Evolutionary conservation across 2,113 vertebrate genomes (phyloP), one percentile per base, ranked within the genome.

Genomic region (Callopanchax toddi): DNA sequence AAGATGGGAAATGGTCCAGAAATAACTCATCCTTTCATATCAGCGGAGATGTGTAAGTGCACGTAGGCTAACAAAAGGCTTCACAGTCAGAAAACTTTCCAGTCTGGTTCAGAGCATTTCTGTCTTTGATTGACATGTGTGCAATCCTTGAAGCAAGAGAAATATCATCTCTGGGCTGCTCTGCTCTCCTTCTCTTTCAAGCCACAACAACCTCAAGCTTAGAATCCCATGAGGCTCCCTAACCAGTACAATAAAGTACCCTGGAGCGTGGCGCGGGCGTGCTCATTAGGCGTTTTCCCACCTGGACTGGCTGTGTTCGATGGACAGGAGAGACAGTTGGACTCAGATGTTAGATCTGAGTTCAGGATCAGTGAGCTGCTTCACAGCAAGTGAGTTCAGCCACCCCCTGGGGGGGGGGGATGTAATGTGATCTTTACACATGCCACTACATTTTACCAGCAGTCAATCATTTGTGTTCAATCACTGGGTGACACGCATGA

Each of bases 311-410:
- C 20, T 74, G 34, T 36, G 22, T 51, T 60, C 18, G 1, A 29
- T 52, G 20, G 66, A 69, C 44, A 34, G 40, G 44, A 67, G 73
- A 26, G 11, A 44, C 22, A 49, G 51, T 36, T 58, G 2, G 32
- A 70, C 39, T 52, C 46, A 11, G 40, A 58, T 69, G 62, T 65
- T 11, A 61, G 59, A 79, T 69, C 52, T 12, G 20, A 60, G 76
- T 74, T 83, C 43, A 49, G 61, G 50, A 76, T 73, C 66, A 80
- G 68, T 77, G 73, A 83, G 44, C 50, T 71, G 52, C 45, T 63
- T 73, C 68, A 79, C 49, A 48, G 60, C n/a, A 51, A 55, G 60
- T 3, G 29, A 60, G 26, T 46, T 68, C n/a, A 25, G 42, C 42
- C 58, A 22, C 61, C 61, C 48, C 17, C n/a, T n/a, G n/a, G 23